Evolutionary conservation across 1,140 invertebrate species (phyloP).

Genomic region (Amyelois transitella): DNA sequence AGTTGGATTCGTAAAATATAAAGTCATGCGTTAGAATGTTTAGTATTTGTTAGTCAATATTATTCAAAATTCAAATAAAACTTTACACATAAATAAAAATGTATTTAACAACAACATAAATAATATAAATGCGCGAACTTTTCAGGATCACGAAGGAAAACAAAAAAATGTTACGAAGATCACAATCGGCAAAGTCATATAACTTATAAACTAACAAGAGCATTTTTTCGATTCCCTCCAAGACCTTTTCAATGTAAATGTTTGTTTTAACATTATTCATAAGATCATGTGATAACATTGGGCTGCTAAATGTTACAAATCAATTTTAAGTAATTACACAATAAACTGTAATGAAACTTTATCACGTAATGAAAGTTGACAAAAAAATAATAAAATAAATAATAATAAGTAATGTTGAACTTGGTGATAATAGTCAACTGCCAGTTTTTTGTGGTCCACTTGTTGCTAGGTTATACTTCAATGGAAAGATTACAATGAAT

Average conservation of each 20-base stretch:
- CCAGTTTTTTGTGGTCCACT: slow-evolving; percentile 32
- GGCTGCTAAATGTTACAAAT: slow-evolving; percentile 35
- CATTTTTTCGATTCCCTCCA: slow-evolving; percentile 52
- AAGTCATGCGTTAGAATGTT: slow-evolving; percentile 70
- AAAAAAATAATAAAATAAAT: too few relatives aligned
- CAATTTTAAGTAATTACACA: slow-evolving; percentile 28
- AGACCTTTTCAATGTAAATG: slow-evolving; percentile 28
- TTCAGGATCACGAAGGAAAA: slow-evolving; percentile 41
- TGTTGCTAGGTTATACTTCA: slow-evolving; percentile 15
- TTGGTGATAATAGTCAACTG: slow-evolving; percentile 46
- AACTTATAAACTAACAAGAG: slow-evolving; percentile 39
- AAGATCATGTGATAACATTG: slow-evolving; percentile 15
- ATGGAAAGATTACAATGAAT: too few relatives aligned
- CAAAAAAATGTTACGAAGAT: slow-evolving; percentile 45
- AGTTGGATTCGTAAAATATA: slow-evolving; percentile 59
- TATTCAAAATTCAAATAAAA: slow-evolving; percentile 47
- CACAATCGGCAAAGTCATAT: slow-evolving; percentile 34
- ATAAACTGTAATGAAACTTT: slow-evolving; percentile 44
- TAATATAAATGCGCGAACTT: slow-evolving; percentile 38
- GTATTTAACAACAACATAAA: slow-evolving; percentile 26
- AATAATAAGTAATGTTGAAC: slow-evolving; percentile 6
- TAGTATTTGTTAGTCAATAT: slow-evolving; percentile 69
- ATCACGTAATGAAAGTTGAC: slow-evolving; percentile 30
- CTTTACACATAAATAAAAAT: slow-evolving; percentile 15
- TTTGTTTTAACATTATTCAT: slow-evolving; percentile 9